Conservation (phyloP, 2,113 vertebrate species). For the Microtus pennsylvanicus region DNA sequence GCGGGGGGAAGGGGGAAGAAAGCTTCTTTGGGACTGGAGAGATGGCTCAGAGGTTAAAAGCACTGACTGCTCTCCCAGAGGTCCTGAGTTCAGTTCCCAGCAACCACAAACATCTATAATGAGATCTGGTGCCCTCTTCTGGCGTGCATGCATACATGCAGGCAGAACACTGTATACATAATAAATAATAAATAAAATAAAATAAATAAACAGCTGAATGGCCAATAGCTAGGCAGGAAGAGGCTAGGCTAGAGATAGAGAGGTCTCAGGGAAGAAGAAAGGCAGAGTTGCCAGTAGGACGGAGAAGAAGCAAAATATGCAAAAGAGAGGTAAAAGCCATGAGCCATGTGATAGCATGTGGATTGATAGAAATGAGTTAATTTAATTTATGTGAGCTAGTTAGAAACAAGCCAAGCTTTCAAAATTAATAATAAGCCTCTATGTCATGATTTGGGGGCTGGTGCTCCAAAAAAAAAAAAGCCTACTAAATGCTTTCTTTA, state of each 20-base stretch:
- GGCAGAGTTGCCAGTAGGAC: neutral
- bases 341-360: neutral
- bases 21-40: no score
- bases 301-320: neutral
- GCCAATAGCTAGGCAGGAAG: neutral
- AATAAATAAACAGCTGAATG: neutral
- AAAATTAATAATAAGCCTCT: neutral
- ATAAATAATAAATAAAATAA: no score
- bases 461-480: no score
- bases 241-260: neutral
- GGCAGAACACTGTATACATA: no score
- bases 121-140: no score
- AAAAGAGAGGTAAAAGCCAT: neutral
- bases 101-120: no score
- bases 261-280: neutral
- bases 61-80: no score
- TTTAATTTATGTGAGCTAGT: neutral
- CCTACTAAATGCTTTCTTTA: neutral
- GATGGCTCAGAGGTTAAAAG: no score
- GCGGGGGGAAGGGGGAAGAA: rapidly evolving
- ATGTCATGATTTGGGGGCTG: neutral
- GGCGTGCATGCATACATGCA: no score
- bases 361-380: neutral
- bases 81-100: no score
- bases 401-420: neutral